These are phyloP conservation scores for Poecilia velifera DNA, from an alignment of 2,797 vertebrate species.

Conservation along the genomic window DNA sequence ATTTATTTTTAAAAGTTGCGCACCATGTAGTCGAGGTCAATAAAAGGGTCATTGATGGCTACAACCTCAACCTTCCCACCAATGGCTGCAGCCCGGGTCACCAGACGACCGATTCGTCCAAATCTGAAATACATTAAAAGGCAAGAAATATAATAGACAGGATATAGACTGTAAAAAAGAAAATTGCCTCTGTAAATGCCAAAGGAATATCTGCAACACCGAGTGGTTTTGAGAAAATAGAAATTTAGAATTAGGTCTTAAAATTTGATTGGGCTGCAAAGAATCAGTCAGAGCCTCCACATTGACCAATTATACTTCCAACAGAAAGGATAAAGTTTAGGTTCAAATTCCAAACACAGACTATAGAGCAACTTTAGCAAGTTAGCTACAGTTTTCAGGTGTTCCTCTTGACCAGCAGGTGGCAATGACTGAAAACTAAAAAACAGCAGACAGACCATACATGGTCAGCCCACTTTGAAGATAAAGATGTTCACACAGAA, in stretches of 20 bases:
- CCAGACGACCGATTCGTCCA: constrained; percentile 97
- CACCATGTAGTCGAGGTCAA: constrained; percentile 96
- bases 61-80: constrained; percentile 87
- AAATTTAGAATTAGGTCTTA: neutral
- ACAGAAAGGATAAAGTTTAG: neutral
- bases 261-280: neutral
- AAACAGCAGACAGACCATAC: neutral
- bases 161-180: neutral
- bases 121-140: constrained; percentile 81
- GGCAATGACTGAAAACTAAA: neutral
- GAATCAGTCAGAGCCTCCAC: neutral
- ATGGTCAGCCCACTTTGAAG: constrained; percentile 33
- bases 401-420: constrained; percentile 29
- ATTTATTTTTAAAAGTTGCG: constrained; percentile 41
- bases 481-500: constrained; percentile 31
- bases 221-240: neutral
- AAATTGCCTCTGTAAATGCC: neutral
- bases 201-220: neutral
- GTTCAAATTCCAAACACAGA: neutral
- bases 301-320: neutral
- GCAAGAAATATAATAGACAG: neutral
- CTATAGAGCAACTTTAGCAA: neutral
- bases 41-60: constrained; percentile 98
- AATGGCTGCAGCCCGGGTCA: constrained; percentile 86
- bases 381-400: neutral